Percentiles rank a stretch among this genome's conserved stretches.
phyloP scores from a whole-genome alignment of 2,797 vertebrate genomes.

The Melanotaenia maccullochi region DNA sequence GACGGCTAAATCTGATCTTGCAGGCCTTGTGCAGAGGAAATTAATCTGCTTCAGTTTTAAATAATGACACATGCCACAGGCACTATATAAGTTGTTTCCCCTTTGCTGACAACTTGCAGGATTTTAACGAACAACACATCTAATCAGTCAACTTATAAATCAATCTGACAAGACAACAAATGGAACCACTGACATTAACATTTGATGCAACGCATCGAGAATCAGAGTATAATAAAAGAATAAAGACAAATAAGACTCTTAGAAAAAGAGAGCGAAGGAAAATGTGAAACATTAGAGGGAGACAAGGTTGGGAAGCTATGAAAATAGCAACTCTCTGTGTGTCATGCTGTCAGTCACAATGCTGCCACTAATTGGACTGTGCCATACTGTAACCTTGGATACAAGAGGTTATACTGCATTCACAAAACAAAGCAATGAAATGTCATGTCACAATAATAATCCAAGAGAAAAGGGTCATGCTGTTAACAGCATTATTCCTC shows the following conservation, averaged over 20 bases:
- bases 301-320: conserved; percentile 16
- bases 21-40: conserved; percentile 57
- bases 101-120: conserved; percentile 69
- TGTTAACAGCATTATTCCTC: conserved; percentile 33
- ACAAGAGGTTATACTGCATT: conserved; percentile 31
- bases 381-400: conserved; percentile 38
- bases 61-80: conserved; percentile 63
- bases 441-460: conserved; percentile 25
- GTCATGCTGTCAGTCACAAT: conserved; percentile 40
- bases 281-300: conserved; percentile 15
- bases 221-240: not conserved
- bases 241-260: not conserved
- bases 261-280: not conserved
- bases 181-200: not conserved
- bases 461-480: conserved; percentile 26
- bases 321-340: conserved; percentile 4
- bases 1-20: conserved; percentile 66
- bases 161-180: not conserved
- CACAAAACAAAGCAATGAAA: conserved; percentile 17
- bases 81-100: conserved; percentile 57
- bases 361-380: conserved; percentile 57
- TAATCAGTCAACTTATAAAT: not conserved
- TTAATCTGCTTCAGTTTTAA: conserved; percentile 69
- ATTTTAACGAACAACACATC: not conserved
- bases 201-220: not conserved